Evolutionary conservation across 2,113 vertebrate genomes (phyloP).

Genomic region (Poeciliopsis retropinna): DNA sequence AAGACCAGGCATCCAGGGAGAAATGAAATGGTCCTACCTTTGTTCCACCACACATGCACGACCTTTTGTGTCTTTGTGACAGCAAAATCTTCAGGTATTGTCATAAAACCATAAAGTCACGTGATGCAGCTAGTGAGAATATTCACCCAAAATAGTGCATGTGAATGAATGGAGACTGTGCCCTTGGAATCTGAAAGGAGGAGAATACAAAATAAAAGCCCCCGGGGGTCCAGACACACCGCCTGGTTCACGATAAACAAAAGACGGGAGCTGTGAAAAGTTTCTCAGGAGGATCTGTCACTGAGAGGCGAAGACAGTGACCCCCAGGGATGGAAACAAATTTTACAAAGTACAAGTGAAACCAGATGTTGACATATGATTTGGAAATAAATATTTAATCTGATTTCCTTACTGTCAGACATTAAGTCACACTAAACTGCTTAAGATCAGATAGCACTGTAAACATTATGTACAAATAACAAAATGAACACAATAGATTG

Average conservation of each 20-base stretch:
- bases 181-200: slow-evolving; percentile 26
- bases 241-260: slow-evolving; percentile 23
- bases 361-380: background rate
- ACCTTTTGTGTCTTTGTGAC: slow-evolving; percentile 11
- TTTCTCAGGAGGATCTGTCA: slow-evolving; percentile 16
- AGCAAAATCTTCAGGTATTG: slow-evolving; percentile 13
- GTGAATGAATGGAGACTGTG: slow-evolving; percentile 12
- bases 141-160: slow-evolving; percentile 18
- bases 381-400: background rate
- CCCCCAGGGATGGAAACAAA: background rate
- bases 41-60: background rate
- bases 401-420: background rate
- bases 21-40: background rate
- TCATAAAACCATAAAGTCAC: slow-evolving; percentile 7
- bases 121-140: background rate
- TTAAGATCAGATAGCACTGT: background rate
- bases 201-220: slow-evolving; percentile 18
- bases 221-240: background rate
- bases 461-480: background rate
- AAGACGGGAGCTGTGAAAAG: slow-evolving; percentile 17
- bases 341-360: background rate
- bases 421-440: background rate
- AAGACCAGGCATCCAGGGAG: background rate
- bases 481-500: background rate
- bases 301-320: slow-evolving; percentile 5